Evolutionary conservation across 2,888 invertebrate species (phyloP).

Genomic region (Subacronicta megacephala): DNA sequence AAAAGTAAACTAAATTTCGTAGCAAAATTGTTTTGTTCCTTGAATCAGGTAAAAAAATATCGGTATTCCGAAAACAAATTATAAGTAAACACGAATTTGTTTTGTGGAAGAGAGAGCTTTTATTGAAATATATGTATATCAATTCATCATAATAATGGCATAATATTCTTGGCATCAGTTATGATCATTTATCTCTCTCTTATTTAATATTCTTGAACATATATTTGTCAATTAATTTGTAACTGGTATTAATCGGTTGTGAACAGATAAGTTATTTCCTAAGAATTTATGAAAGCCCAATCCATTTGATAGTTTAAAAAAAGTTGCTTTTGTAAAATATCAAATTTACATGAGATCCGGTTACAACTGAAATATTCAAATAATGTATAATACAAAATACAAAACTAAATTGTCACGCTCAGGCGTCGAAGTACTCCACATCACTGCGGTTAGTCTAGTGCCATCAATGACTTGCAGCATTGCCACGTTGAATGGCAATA

Average conservation of each 20-base stretch:
- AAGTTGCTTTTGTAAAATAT: too few relatives aligned
- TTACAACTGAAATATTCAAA: too few relatives aligned
- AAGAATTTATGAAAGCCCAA: conserved; percentile 1
- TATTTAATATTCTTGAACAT: conserved; percentile 32
- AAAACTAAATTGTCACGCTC: too few relatives aligned
- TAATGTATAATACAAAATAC: too few relatives aligned
- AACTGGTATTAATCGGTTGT: conserved; percentile 35
- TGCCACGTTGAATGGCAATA: too few relatives aligned
- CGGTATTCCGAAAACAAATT: conserved; percentile 18
- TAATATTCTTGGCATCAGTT: conserved; percentile 43
- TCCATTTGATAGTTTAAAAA: not conserved
- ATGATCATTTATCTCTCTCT: conserved; percentile 44
- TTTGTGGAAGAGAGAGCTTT: conserved; percentile 23
- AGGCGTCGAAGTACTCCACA: too few relatives aligned
- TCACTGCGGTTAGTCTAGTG: too few relatives aligned
- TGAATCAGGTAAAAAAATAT: too few relatives aligned
- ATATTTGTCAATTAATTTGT: conserved; percentile 48
- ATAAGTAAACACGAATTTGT: conserved; percentile 21
- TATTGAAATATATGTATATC: conserved; percentile 20
- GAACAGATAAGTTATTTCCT: conserved; percentile 16
- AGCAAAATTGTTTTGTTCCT: too few relatives aligned
- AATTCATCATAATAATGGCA: conserved; percentile 45
- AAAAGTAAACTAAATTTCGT: too few relatives aligned
- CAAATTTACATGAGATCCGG: too few relatives aligned
- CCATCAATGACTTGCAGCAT: too few relatives aligned